These are phyloP conservation scores for Hyalella azteca DNA, from an alignment of 2,888 invertebrate genomes.

Conservation along the genomic window DNA sequence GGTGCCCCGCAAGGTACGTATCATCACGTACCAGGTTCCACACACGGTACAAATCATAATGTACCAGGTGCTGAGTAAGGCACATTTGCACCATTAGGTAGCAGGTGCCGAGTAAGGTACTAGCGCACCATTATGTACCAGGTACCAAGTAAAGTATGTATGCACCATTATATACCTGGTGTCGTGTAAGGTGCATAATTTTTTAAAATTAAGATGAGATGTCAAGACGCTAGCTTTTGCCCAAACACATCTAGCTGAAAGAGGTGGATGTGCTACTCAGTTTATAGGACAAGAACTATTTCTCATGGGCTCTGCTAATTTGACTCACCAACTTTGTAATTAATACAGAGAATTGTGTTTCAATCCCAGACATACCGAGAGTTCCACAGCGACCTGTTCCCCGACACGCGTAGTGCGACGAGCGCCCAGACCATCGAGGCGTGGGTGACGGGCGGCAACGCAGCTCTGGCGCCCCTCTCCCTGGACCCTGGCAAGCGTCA, in stretches of 20 bases:
- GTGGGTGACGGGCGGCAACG: constrained; percentile 81
- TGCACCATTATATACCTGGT: too few relatives aligned
- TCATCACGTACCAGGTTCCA: constrained; percentile 63
- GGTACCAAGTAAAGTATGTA: background rate
- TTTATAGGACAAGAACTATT: too few relatives aligned
- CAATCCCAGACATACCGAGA: constrained; percentile 81
- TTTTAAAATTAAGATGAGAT: too few relatives aligned
- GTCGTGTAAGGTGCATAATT: too few relatives aligned
- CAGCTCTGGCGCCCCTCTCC: constrained; percentile 79
- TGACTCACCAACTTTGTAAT: too few relatives aligned
- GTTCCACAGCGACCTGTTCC: constrained; percentile 92
- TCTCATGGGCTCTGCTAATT: too few relatives aligned
- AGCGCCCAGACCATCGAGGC: constrained; percentile 80
- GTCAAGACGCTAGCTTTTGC: too few relatives aligned
- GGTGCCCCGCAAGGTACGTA: constrained; percentile 82
- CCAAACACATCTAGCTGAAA: too few relatives aligned
- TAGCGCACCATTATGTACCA: background rate
- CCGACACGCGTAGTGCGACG: constrained; percentile 82
- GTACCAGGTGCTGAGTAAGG: constrained; percentile 92
- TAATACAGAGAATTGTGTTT: too few relatives aligned
- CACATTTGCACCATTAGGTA: constrained; percentile 63
- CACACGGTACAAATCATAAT: constrained; percentile 88
- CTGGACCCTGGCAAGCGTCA: constrained; percentile 79
- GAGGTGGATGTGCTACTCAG: too few relatives aligned
- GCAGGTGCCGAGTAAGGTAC: background rate